Evolutionary conservation across 1,140 invertebrate species (phyloP).

Genomic region (Panagrolaimus sp.): DNA sequence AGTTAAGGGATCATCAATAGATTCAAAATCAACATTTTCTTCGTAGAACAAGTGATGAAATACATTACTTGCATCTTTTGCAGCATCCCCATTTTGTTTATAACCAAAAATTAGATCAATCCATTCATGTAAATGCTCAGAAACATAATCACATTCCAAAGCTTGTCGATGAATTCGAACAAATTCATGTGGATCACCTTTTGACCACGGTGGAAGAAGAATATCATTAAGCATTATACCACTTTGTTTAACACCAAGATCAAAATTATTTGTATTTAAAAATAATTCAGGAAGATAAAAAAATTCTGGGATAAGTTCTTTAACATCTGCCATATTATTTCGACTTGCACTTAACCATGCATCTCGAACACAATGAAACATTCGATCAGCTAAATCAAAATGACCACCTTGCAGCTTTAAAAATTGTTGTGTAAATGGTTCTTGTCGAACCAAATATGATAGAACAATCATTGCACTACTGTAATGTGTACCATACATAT

Average conservation of each 20-base stretch:
- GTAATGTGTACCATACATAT: conserved; percentile 79
- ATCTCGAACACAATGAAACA: conserved; percentile 97
- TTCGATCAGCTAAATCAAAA: conserved; percentile 96
- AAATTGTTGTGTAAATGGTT: conserved; percentile 98
- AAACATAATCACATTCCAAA: conserved; percentile 93
- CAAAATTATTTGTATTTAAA: conserved; percentile 68
- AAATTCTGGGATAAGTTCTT: conserved; percentile 97
- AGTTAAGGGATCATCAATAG: conserved; percentile 93
- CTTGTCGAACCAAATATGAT: conserved; percentile 92
- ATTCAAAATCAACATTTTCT: conserved; percentile 96
- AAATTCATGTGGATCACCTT: conserved; percentile 88
- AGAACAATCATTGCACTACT: conserved; percentile 99
- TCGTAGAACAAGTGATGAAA: conserved; percentile 99
- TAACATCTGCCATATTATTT: conserved; percentile 99
- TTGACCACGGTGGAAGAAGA: conserved; percentile 91
- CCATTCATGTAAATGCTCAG: conserved; percentile 94
- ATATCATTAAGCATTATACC: conserved; percentile 85
- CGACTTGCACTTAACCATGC: conserved; percentile 91
- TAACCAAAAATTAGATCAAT: conserved; percentile 98
- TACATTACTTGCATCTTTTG: conserved; percentile 78
- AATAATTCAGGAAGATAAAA: conserved; percentile 85
- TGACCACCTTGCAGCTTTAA: conserved; percentile 85
- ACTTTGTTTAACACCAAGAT: conserved; percentile 89
- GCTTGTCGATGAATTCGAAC: conserved; percentile 72
- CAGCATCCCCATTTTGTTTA: conserved; percentile 75